Percentiles rank a stretch among this genome's conserved stretches.
phyloP scores from a whole-genome alignment of 1,140 invertebrate species.

The Eupeodes corollae region DNA sequence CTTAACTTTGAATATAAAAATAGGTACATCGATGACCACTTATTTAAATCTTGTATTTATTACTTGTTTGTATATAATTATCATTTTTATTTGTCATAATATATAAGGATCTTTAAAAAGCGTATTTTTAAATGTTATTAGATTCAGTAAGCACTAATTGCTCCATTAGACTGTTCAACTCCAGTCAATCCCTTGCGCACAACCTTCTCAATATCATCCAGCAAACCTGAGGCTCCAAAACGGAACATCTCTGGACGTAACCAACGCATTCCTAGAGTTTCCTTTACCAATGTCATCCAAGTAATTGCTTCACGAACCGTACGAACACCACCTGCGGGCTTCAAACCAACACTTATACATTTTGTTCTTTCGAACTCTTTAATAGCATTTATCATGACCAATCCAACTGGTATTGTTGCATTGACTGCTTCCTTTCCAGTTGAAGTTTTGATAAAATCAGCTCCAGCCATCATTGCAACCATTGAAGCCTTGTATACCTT shows the following conservation, averaged over 20 bases:
- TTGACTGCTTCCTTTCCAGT: constrained; percentile 96
- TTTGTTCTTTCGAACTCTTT: constrained; percentile 63
- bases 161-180: neutral
- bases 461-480: constrained; percentile 87
- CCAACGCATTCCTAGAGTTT: constrained; percentile 81
- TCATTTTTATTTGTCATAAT: too few relatives aligned
- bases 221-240: constrained; percentile 85
- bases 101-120: too few relatives aligned
- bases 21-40: too few relatives aligned
- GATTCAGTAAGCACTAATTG: constrained; percentile 4
- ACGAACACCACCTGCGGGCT: constrained; percentile 92
- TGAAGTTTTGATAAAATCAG: constrained; percentile 98
- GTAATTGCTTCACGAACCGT: constrained; percentile 74
- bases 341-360: constrained; percentile 80
- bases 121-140: neutral
- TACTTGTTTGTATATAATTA: too few relatives aligned
- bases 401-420: constrained; percentile 80
- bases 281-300: constrained; percentile 78
- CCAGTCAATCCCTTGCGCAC: constrained; percentile 8
- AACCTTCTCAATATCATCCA: constrained; percentile 56
- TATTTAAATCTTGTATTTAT: too few relatives aligned
- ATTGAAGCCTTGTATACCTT: constrained; percentile 71
- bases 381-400: constrained; percentile 92
- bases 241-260: constrained; percentile 72
- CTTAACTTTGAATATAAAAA: too few relatives aligned